Evolutionary conservation across 2,888 invertebrate genomes (phyloP).

Genomic region (Elysia crispata): DNA sequence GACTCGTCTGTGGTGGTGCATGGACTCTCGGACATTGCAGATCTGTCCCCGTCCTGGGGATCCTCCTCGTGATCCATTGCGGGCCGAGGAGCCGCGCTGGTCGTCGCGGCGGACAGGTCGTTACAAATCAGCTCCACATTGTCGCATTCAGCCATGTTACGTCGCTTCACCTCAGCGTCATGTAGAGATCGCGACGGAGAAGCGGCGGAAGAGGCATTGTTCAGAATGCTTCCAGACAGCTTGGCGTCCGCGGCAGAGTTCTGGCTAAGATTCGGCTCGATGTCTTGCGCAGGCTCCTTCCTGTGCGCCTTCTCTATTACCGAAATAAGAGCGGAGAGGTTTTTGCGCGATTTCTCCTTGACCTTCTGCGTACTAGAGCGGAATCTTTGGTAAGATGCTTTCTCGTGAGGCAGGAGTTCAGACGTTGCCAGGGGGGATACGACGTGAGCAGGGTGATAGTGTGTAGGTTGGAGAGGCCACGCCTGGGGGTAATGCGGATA

Average conservation of each 20-base stretch:
- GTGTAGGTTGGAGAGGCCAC: background rate
- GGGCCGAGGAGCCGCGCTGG: constrained; percentile 27
- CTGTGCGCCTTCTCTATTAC: constrained; percentile 72
- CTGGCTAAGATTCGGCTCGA: constrained; percentile 55
- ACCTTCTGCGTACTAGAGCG: constrained; percentile 32
- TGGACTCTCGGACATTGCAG: constrained; percentile 52
- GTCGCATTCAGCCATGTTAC: constrained; percentile 69
- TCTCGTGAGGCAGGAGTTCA: constrained; percentile 21
- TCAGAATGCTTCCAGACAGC: constrained; percentile 57
- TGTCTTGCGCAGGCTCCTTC: constrained; percentile 59
- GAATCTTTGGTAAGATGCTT: constrained; percentile 27
- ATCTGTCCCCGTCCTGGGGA: no score
- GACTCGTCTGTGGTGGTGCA: constrained; percentile 60
- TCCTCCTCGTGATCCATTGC: no score
- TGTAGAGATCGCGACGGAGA: constrained; percentile 51
- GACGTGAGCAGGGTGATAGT: background rate
- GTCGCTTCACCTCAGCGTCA: constrained; percentile 55
- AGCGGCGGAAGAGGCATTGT: constrained; percentile 64
- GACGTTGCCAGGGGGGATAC: background rate
- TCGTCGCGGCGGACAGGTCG: constrained; percentile 56
- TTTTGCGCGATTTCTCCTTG: constrained; percentile 69
- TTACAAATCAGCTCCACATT: constrained; percentile 75
- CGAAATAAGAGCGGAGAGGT: constrained; percentile 73
- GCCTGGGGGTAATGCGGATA: constrained; percentile 40
- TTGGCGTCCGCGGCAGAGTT: constrained; percentile 48